Conservation (phyloP, 2,888 invertebrate species). For the Drosophila atroscutellata region DNA sequence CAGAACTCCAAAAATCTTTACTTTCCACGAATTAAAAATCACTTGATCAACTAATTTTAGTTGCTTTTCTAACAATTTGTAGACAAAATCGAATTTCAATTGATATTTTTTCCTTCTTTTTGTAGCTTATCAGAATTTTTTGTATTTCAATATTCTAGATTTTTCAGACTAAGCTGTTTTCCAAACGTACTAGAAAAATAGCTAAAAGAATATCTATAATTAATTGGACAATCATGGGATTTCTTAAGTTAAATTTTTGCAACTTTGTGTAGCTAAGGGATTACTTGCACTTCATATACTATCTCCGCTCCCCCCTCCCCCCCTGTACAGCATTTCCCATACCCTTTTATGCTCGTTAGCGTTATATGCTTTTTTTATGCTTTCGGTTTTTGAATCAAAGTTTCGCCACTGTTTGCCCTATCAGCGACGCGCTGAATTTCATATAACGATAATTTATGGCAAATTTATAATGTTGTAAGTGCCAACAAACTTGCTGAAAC, state of each 20-base stretch:
- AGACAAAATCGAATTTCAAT: background rate
- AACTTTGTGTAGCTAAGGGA: background rate
- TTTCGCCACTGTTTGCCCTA: conserved; percentile 50
- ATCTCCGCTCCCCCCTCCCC: too few species aligned
- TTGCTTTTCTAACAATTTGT: background rate
- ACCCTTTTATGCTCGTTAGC: conserved; percentile 44
- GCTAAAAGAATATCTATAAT: too few species aligned
- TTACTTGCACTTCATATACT: background rate
- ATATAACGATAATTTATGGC: conserved; percentile 78
- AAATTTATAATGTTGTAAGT: conserved; percentile 81
- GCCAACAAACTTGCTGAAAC: conserved; percentile 79
- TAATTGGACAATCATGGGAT: background rate
- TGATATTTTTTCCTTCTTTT: fast-evolving
- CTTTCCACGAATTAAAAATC: background rate
- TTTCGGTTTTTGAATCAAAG: conserved; percentile 60
- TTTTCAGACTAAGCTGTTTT: background rate
- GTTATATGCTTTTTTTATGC: conserved; percentile 28
- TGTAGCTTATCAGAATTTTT: fast-evolving
- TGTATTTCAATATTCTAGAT: background rate
- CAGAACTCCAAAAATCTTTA: background rate
- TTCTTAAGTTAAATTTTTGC: background rate
- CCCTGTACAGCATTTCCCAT: background rate
- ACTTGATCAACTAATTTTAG: background rate
- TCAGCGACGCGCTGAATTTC: conserved; percentile 54
- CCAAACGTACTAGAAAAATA: background rate